Evolutionary conservation across 92 coral and sea anemone species (phyloP).

Genomic region (Parazoanthus atlanticus): DNA sequence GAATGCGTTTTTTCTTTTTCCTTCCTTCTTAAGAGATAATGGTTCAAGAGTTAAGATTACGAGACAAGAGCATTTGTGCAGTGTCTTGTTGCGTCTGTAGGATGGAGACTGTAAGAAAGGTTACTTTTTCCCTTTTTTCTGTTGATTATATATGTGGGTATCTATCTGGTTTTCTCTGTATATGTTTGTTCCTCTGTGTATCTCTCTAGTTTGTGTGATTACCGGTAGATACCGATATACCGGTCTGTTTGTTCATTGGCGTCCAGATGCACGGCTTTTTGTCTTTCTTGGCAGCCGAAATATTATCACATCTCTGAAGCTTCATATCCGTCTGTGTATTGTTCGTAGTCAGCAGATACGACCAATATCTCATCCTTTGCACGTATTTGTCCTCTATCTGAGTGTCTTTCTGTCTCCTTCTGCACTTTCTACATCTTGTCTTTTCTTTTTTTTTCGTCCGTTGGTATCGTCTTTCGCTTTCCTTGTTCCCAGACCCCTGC

Average conservation of each 20-base stretch:
- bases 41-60: background rate
- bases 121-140: no score
- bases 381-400: background rate
- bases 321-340: background rate
- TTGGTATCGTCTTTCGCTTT: background rate
- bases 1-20: background rate
- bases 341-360: background rate
- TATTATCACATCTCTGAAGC: background rate
- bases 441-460: background rate
- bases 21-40: background rate
- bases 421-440: background rate
- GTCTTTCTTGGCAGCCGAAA: background rate
- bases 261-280: background rate
- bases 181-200: background rate
- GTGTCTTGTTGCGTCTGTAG: background rate
- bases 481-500: slow-evolving; percentile 73
- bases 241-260: background rate
- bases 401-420: background rate
- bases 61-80: background rate
- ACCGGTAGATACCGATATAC: background rate
- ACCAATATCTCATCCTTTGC: background rate
- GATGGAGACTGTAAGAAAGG: background rate
- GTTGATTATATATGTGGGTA: background rate
- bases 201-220: background rate
- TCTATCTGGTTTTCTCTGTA: background rate